Evolutionary conservation across 2,113 vertebrate genomes (phyloP), one percentile per base, ranked within the genome.

Genomic region (Plotosus lineatus): DNA sequence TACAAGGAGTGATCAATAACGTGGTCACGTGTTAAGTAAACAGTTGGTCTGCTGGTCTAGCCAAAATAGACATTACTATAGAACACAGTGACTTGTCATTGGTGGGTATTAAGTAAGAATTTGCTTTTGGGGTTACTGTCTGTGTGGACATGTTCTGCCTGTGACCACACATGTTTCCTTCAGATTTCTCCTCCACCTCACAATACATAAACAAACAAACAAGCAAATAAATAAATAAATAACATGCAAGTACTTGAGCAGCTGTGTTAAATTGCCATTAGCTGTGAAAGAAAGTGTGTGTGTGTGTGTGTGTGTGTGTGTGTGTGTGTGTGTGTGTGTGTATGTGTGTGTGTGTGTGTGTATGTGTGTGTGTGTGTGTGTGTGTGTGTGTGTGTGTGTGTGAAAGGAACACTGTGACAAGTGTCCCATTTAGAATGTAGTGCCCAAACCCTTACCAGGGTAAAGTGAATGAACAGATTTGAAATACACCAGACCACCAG

Each of bases 1-100:
- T 56, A 78, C 48, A 53, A 31, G 12, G 19, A 83, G 78, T 75
- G 68, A 53, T 42, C 36, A 81, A 55, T 80, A 78, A 86, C 61
- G 78, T 44, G 76, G 63, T 78, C 78, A 79, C 81, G 78, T 85
- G 74, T 15, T 53, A 33, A 85, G 81, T 23, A 80, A 81, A 81
- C 78, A 78, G 51, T 50, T 77, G 76, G 77, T 44, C 21, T 46
- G 31, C 51, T 26, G 9, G 5, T 15, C 15, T 19, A 12, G n/a
- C 12, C 51, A n/a, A 23, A 69, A 44, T 15, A 66, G 36, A 40
- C 3, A 65, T 23, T 40, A 19, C 19, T 65, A 8, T 3, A 63
- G 31, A 21, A 38, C 31, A 44, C 40, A 46, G 42, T 9, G 42
- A 48, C 7, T 21, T 31, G 44, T 50, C 33, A 19, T 31, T 50